These are phyloP conservation scores for Rhinichthys osculus DNA, from an alignment of 2,797 vertebrate species.

Conservation along the genomic window DNA sequence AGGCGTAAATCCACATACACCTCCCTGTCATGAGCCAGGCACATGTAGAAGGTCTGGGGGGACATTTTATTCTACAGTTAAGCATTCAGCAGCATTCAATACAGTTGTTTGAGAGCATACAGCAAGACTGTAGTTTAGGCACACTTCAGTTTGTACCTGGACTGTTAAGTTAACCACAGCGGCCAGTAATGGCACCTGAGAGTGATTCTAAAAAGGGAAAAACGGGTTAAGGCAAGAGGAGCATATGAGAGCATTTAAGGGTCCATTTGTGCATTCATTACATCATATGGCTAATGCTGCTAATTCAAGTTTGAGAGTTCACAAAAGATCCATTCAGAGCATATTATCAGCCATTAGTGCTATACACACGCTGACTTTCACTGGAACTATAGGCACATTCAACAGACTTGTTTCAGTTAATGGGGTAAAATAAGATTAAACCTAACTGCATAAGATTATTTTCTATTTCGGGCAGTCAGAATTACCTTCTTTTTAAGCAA, in stretches of 20 bases:
- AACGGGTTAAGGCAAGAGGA: constrained; percentile 4
- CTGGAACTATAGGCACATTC: not conserved
- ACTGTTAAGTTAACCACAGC: constrained; percentile 28
- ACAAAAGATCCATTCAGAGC: constrained; percentile 17
- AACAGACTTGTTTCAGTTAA: not conserved
- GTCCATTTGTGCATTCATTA: not conserved
- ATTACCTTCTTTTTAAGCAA: not conserved
- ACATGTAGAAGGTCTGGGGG: not conserved
- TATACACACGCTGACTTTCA: not conserved
- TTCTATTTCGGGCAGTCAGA: not conserved
- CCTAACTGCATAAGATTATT: not conserved
- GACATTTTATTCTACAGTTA: constrained; percentile 32
- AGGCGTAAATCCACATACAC: not conserved
- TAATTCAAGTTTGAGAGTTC: not conserved
- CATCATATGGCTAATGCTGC: not conserved
- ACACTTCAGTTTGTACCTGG: constrained; percentile 52
- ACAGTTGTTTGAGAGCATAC: constrained; percentile 21
- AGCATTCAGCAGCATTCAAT: constrained; percentile 16
- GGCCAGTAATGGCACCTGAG: constrained; percentile 45
- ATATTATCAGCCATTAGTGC: constrained; percentile 19
- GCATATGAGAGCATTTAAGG: not conserved
- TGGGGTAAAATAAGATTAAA: not conserved
- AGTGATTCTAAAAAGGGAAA: constrained; percentile 39
- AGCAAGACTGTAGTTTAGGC: constrained; percentile 20
- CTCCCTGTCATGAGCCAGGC: not conserved